These are phyloP conservation scores for Entelurus aequoreus DNA, from an alignment of 2,113 vertebrate species.

Conservation along the genomic window DNA sequence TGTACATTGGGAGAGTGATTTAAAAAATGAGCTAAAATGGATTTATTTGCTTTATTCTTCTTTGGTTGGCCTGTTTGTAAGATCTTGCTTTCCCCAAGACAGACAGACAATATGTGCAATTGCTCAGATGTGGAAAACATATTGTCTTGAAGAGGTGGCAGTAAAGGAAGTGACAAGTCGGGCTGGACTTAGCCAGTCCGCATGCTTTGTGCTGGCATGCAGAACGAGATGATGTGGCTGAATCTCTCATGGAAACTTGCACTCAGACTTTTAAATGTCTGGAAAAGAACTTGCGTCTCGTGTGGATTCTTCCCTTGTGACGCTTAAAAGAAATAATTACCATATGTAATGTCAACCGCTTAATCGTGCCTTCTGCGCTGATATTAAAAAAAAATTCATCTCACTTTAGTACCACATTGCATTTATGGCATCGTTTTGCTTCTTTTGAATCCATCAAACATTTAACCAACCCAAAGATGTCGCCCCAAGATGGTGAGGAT, in stretches of 20 bases:
- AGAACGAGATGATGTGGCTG: constrained; percentile 63
- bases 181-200: constrained; percentile 43
- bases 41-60: constrained; percentile 5
- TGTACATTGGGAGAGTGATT: constrained; percentile 10
- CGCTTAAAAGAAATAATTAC: constrained; percentile 64
- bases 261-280: constrained; percentile 62
- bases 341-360: constrained; percentile 54
- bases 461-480: constrained; percentile 46
- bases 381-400: constrained; percentile 1
- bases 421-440: constrained; percentile 33
- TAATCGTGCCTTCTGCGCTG: constrained; percentile 29
- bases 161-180: constrained; percentile 59
- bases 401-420: constrained; percentile 34
- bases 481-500: constrained; percentile 28
- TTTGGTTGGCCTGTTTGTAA: constrained; percentile 31
- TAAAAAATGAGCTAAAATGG: too few relatives aligned
- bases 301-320: constrained; percentile 44
- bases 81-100: constrained; percentile 38
- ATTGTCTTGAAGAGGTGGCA: constrained; percentile 64
- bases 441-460: constrained; percentile 22
- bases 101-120: constrained; percentile 21
- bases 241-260: constrained; percentile 67
- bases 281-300: constrained; percentile 61
- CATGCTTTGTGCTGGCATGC: constrained; percentile 59
- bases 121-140: constrained; percentile 56